Percentiles rank a stretch among this genome's conserved stretches.
phyloP scores from a whole-genome alignment of 2,888 invertebrate species.

The Thysanoteuthis rhombus region DNA sequence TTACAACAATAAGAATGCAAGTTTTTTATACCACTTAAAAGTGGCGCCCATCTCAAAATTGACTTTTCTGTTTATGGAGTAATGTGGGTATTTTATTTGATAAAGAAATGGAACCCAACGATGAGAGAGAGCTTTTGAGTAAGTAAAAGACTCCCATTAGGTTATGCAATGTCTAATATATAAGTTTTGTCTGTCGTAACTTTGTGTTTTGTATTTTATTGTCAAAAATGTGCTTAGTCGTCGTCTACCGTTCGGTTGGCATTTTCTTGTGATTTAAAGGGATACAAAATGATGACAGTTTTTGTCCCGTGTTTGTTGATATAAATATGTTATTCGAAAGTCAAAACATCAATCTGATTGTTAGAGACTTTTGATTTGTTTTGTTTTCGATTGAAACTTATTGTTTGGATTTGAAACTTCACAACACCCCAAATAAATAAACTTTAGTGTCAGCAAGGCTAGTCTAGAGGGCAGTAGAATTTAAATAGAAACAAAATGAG shows the following conservation, averaged over 20 bases:
- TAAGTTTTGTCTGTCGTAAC: background rate
- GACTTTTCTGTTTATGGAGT: background rate
- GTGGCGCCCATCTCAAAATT: background rate
- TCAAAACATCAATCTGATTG: background rate
- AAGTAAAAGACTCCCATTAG: background rate
- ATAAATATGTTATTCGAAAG: background rate
- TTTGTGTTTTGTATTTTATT: background rate
- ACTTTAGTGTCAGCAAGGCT: no score
- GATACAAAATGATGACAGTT: background rate
- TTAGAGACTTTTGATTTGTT: background rate
- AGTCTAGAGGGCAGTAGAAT: no score
- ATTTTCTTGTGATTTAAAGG: background rate
- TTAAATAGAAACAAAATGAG: no score
- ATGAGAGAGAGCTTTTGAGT: constrained; percentile 38
- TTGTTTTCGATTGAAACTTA: background rate
- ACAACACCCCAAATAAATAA: no score
- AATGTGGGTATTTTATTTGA: background rate
- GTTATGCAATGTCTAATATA: background rate
- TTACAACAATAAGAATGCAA: background rate
- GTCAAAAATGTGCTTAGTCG: background rate
- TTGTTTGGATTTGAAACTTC: no score
- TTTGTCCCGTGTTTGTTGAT: background rate
- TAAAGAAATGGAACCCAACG: constrained; percentile 36
- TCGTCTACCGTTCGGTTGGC: background rate
- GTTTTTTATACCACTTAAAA: background rate